Evolutionary conservation across 2,113 vertebrate species (phyloP), one percentile per base, ranked within the genome.

Genomic region (Gnathonemus echidnorhynchus): DNA sequence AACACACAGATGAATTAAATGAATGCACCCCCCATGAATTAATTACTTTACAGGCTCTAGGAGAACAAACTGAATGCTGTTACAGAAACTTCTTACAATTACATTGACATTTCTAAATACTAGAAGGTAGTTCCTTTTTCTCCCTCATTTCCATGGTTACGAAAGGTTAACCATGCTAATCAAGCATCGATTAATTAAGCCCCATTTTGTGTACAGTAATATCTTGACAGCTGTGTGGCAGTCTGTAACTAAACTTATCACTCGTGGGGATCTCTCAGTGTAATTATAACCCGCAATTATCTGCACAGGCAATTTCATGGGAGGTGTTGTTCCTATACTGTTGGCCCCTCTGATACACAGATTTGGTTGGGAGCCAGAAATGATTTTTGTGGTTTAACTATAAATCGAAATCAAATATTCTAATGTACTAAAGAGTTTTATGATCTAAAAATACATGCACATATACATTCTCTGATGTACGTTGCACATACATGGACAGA

Each of bases 161-260:
- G 58, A 39, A 85, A 93, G 90, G 86, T 90, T 92, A 90, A 88
- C 87, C 90, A 90, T 90, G 50, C 93, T 93, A 94, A 93, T 93
- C 94, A 89, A 94, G 91, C 92, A 94, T 87, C 92, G 88, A 93
- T 90, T 92, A 94, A 94, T 91, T 95, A 93, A 94, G 91, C 49
- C 89, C 88, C 45, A 52, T 52, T 95, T 94, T 93, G 90, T 93
- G 92, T 92, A 92, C n/a, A 92, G 94, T 95, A 95, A 94, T 93
- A 88, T 93, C 92, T 93, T 86, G 56, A 88, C 89, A 92, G 93
- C 88, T 93, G 85, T 62, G 86, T 39, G 91, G 83, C 89, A 89
- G 62, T 90, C 77, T 92, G 83, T 92, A 92, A 92, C 77, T 88
- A 92, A 93, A 94, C 50, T 91, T 91, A 85, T 80, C 11, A 92